Conservation (phyloP, 2,797 vertebrate species). For the Typhlichthys eigenmanni region DNA sequence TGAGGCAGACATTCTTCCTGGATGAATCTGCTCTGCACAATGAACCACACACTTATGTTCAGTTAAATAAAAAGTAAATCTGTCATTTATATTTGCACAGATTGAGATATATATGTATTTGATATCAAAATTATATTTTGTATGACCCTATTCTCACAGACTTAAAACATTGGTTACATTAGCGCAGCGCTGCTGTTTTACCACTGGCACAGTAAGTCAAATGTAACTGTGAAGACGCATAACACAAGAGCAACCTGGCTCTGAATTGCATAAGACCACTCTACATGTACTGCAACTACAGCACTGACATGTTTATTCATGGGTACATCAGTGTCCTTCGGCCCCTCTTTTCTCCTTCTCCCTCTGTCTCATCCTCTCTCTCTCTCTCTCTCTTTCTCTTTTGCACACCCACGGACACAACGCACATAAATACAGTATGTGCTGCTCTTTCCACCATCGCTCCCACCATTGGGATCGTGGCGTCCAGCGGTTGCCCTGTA, state of each 20-base stretch:
- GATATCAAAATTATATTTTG: background rate
- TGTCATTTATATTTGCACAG: slow-evolving; percentile 17
- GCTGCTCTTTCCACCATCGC: slow-evolving; percentile 21
- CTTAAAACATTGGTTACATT: background rate
- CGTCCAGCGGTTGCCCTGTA: slow-evolving; percentile 65
- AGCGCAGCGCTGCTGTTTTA: too few species aligned
- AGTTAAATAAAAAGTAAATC: background rate
- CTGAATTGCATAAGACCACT: slow-evolving; percentile 17
- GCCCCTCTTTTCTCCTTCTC: background rate
- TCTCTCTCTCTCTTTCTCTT: background rate
- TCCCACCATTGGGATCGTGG: slow-evolving; percentile 63
- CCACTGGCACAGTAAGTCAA: too few species aligned
- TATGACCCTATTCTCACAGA: too few species aligned
- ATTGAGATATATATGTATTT: slow-evolving; percentile 7
- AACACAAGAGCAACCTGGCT: slow-evolving; percentile 6
- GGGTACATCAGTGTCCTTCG: background rate
- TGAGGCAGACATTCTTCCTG: slow-evolving; percentile 33
- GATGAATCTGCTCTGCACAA: background rate
- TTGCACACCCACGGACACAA: slow-evolving; percentile 12
- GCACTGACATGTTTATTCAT: background rate
- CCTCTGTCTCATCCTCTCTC: background rate
- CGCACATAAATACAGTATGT: background rate
- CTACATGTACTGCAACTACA: background rate
- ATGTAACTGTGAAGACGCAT: too few species aligned
- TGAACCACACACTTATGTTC: background rate